phyloP scores from a whole-genome alignment of 2,797 vertebrate genomes.

The Diplodus sargus region DNA sequence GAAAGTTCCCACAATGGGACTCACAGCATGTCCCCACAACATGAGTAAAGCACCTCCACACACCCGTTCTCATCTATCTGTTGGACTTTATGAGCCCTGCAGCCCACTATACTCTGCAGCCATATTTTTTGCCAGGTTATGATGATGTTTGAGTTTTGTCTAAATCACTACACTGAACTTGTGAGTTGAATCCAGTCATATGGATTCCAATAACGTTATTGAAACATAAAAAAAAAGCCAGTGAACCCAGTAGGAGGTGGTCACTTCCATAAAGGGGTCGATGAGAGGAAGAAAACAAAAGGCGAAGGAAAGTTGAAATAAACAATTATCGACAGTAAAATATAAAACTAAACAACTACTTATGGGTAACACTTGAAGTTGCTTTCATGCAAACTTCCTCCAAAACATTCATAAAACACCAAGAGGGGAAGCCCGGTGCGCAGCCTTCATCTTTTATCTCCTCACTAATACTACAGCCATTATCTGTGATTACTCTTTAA shows the following conservation, averaged over 20 bases:
- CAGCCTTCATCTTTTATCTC: not conserved
- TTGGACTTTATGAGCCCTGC: constrained; percentile 35
- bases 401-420: constrained; percentile 1
- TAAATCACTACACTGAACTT: constrained; percentile 11
- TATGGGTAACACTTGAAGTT: not conserved
- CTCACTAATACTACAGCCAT: constrained; percentile 49
- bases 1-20: too few species aligned
- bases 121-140: constrained; percentile 32
- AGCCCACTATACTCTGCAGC: constrained; percentile 11
- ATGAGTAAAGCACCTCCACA: not conserved
- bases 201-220: constrained; percentile 18
- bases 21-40: too few species aligned
- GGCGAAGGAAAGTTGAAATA: not conserved
- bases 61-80: constrained; percentile 19
- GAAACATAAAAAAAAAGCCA: constrained; percentile 20
- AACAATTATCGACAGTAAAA: not conserved
- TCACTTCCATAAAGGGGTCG: constrained; percentile 6
- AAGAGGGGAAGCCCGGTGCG: not conserved
- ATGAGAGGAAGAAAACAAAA: not conserved
- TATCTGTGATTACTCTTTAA: constrained; percentile 14
- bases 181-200: constrained; percentile 22
- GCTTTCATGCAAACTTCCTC: not conserved
- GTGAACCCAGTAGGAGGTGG: constrained; percentile 15
- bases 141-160: constrained; percentile 41
- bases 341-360: not conserved